Evolutionary conservation across 2,113 vertebrate genomes (phyloP), one percentile per base, ranked within the genome.

Genomic region (Hylia prasina): DNA sequence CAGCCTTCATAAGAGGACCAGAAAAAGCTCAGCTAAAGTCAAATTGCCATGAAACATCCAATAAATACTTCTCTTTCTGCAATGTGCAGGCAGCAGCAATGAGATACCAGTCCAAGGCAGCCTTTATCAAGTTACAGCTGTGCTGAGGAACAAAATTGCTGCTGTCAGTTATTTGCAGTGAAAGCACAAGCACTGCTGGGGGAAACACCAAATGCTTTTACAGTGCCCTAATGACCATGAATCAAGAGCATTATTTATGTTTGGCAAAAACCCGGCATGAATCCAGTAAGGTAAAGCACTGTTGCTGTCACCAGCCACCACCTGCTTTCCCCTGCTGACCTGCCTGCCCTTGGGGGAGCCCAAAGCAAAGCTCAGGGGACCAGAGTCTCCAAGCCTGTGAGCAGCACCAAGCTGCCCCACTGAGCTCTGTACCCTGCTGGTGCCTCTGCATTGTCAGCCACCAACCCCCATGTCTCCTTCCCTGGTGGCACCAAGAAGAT

Each of bases 151-250:
- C 60, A 40, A 93, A 96, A 97, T 94, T 94, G 95, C 73, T 78
- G 50, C 71, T 91, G 89, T 92, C 94, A 95, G 68, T 88, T 91
- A 79, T 94, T 73, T 91, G 70, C 81, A 89, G 91, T 94, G 97
- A 96, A 96, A 87, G 79, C 87, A 84, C 92, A 87, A 95, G 57
- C 70, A 90, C 73, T 93, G 76, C 33, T 58, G 63, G 73, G 93
- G 85, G 91, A 96, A 97, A 94, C 48, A 89, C 31, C 94, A 96
- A 97, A 88, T 6, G 45, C 42, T 91, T 93, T 97, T 90, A 94
- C 39, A 61, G 76, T 65, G 39, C 45, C 79, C 91, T 96, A 88
- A 97, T 89, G 91, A 84, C 81, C 27, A 15, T 10, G 70, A 94
- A 85, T 48, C 82, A 85, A 94, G 57, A 89, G 45, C 35, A 51